Evolutionary conservation across 2,888 invertebrate species (phyloP), one percentile per base, ranked within the genome.

Genomic region (Sphaeridia pumilis): DNA sequence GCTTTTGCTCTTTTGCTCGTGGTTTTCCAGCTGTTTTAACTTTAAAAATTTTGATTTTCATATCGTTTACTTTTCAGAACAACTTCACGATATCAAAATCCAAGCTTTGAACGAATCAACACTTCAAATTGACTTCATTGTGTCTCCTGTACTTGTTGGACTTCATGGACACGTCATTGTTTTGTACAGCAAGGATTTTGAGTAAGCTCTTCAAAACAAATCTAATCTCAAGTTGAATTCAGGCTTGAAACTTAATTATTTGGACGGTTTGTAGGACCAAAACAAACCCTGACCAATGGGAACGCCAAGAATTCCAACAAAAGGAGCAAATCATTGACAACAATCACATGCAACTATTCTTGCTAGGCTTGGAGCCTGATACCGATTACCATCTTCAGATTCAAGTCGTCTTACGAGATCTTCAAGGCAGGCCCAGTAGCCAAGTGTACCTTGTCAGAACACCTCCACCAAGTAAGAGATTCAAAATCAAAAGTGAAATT

Each of bases 91-190:
- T 17, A 75, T 78, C 46, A 76, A 78, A 0, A 68, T 88, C 60
- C 82, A 85, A 69, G 80, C 87, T 2, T 76, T 89, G 53, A 84
- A 87, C 61, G 80, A 85, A 0, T 80, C 81, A 21, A 83, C 85
- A 27, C 81, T 89, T 7, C 81, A 85, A 59, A 77, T 90, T 67
- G 78, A 86, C 12, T 88, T 90, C 69, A 83, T 83, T 3, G 81
- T 90, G 10, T 88, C 90, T 0, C 75, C 80, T 21, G 77, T 87
- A 1, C 78, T 87, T 60, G 87, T 90, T 7, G 89, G 89, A 26
- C 74, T 90, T 42, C 82, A 86, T 66, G 90, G 90, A 52, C 80
- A 87, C 59, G 86, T 90, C 2, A 88, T 90, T 70, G 75, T 90
- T 56, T 78, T 87, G 67, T 90, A 88, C 69, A 87, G 88, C 2